phyloP scores from a whole-genome alignment of 2,113 vertebrate species.

The Prionailurus viverrinus region DNA sequence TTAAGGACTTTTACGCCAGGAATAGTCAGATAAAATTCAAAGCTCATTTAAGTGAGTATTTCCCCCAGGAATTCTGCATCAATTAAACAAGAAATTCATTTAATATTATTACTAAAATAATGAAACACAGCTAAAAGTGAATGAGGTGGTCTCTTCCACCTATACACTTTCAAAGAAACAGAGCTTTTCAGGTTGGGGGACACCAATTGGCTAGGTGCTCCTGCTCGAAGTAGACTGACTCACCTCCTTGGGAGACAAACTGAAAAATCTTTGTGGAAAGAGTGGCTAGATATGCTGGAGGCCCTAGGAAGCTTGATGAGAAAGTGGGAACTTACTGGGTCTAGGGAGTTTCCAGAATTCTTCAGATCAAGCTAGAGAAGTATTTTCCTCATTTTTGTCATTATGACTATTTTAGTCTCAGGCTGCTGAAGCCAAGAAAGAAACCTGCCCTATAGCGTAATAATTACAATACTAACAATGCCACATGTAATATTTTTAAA shows the following conservation, averaged over 20 bases:
- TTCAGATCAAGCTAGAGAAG: not conserved
- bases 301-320: not conserved
- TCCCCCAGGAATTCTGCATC: not conserved
- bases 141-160: not conserved
- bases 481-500: not conserved
- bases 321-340: not conserved
- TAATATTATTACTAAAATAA: constrained; percentile 46
- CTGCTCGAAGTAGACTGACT: not conserved
- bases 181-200: not conserved
- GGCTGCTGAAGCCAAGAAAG: constrained; percentile 4
- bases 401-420: not conserved
- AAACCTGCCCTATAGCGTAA: not conserved
- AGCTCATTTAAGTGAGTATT: constrained; percentile 29
- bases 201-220: not conserved
- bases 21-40: constrained; percentile 41
- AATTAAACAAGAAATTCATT: constrained; percentile 22
- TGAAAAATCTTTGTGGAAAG: not conserved
- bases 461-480: not conserved
- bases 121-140: constrained; percentile 42
- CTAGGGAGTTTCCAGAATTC: not conserved
- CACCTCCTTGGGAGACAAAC: not conserved
- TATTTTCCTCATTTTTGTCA: constrained; percentile 22
- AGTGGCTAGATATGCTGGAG: not conserved
- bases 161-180: constrained; percentile 10
- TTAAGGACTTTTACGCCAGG: constrained; percentile 6